Base-by-base conservation (phyloP, 2,113 vertebrate species). In the Sarotherodon lohbergeri region DNA sequence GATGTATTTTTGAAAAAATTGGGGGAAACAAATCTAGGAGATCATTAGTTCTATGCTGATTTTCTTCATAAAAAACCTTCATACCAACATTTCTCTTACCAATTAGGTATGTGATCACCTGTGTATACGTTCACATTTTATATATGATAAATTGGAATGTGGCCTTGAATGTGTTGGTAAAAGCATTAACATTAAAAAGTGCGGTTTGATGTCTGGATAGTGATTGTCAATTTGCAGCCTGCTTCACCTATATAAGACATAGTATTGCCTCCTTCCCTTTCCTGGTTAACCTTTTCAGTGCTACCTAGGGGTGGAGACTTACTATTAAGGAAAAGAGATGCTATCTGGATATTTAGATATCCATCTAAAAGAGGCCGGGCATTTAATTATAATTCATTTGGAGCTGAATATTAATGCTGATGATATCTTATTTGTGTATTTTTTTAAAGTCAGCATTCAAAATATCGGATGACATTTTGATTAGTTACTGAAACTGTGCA, bases 11-110 rank as follows among this genome's bases (percentile, higher is more conserved):
- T 73, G 13, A 1, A 73, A 17, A 13, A 66, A 66, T 1, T 27
- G 0, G 11, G 2, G 36, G 39, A 0, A 1, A 9, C 16, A 71
- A 24, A 43, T 71, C n/a, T 27, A 2, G 2, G 39, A 27, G 22
- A 6, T 4, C 22, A 46, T 27, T 6, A 46, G 68, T 43, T 73
- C 22, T 13, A 27, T 46, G 22, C 22, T 12, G 17, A 73, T 27
- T 73, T 73, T 46, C 39, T 46, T 71, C 39, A 43, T 71, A 4
- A 43, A 66, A 24, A 13, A 1, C 59, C 66, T 71, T 71, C 66
- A 71, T 71, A 16, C 66, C 61, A 66, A 36, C 36, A 71, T 46
- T 71, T 6, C 39, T 71, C 41, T 71, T 24, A 16, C 7, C 36
- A 9, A 43, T 71, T 1, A 71, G 12, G n/a, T 24, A 24, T 43